A percentile compares a stretch with the other conserved stretches of the same genome.
Conservation (phyloP, 2,113 vertebrate species). For the Thalassarche chlororhynchos region DNA sequence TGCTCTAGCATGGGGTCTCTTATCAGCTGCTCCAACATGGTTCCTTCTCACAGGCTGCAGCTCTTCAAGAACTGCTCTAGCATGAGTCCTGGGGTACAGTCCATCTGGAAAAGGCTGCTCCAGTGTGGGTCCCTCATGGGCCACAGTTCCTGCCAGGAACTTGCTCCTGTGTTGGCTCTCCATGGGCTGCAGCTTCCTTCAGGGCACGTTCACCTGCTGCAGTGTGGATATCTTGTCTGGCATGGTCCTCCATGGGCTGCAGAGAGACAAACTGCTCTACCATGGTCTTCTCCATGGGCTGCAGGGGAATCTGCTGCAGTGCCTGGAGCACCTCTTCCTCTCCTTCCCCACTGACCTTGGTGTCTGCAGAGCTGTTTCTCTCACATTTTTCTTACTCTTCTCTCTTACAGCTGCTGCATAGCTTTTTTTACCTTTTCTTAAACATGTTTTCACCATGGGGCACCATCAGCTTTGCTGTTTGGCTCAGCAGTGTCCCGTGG, state of each 20-base stretch:
- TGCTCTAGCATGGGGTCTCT: not conserved
- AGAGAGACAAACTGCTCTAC: not conserved
- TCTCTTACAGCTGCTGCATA: accelerated
- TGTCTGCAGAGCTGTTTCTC: not conserved
- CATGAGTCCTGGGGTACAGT: not conserved
- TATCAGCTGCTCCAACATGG: not conserved
- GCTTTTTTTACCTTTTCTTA: not conserved
- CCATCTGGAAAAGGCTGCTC: not conserved
- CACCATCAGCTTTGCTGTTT: not conserved
- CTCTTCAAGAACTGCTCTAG: not conserved
- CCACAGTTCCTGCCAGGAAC: not conserved
- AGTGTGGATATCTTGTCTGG: not conserved
- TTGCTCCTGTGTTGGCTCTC: not conserved
- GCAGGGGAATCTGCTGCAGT: not conserved
- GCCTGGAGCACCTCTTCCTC: not conserved
- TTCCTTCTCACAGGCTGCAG: not conserved
- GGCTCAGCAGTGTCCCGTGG: not conserved
- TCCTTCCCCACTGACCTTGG: not conserved
- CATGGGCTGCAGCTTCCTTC: not conserved
- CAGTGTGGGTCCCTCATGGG: not conserved
- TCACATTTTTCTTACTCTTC: not conserved
- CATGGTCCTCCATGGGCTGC: not conserved
- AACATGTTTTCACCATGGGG: not conserved
- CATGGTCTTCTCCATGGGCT: not conserved
- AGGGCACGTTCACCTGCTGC: not conserved